Evolutionary conservation across 2,113 vertebrate species (phyloP), one percentile per base, ranked within the genome.

Genomic region (Crotalus tigris): DNA sequence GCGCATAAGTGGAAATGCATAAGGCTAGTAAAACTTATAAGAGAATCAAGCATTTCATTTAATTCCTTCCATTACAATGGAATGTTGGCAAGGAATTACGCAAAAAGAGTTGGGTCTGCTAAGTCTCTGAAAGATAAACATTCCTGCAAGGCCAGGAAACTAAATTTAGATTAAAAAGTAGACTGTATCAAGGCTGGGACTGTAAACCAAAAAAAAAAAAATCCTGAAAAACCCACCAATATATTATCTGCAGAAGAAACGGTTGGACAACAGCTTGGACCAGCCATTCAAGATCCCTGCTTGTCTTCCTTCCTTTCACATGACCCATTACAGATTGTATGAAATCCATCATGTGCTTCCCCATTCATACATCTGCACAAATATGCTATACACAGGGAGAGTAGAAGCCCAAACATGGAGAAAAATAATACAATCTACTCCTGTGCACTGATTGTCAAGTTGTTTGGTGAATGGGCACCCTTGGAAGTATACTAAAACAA

Each of bases 1-100:
- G 24, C 89, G 89, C 89, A 21, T 95, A 96, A 1, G 95, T 90
- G 96, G 91, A 93, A 94, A 92, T 93, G 88, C 92, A 96, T 95
- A 93, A 94, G 90, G 87, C 88, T 94, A 90, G 81, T 94, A 89
- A 95, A 96, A 94, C 94, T 58, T 81, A 49, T 87, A 91, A 93
- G 89, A 92, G 96, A 95, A 96, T 93, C 19, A 33, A 15, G 0
- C 51, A 58, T 93, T 85, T 55, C 89, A 91, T 93, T 26, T 96
- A 75, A 75, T 2, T 19, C n/a, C n/a, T 81, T 81, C 6, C 69
- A 81, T 39, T 39, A 19, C 33, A 81, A 39, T 81, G 33, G 33
- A 81, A 39, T 81, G 17, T 81, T 81, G 33, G 33, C 69, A 81
- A 39, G 33, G 15, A 19, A 81, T 39, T 81, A 81, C 21, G 6